phyloP scores from a whole-genome alignment of 2,113 vertebrate species.

The Myiozetetes cayanensis region DNA sequence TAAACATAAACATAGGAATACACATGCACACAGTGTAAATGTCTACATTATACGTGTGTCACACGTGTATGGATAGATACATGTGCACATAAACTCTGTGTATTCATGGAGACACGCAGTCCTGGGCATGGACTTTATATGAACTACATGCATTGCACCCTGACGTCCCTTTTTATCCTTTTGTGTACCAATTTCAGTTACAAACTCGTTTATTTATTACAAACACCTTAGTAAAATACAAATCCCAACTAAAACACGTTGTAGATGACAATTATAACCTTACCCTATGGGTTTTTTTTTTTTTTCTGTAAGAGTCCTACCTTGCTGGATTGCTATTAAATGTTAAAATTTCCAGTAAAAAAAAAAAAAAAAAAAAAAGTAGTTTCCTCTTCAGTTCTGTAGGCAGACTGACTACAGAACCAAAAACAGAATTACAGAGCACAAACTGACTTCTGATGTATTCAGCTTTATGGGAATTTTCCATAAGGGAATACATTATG shows the following conservation, averaged over 20 bases:
- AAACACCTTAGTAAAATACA: neutral
- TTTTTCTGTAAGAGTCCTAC: neutral
- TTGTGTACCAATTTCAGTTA: neutral
- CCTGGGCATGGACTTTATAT: neutral
- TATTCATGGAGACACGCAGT: neutral
- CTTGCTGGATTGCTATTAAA: neutral
- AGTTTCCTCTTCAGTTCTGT: neutral
- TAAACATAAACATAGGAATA: neutral
- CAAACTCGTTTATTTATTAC: neutral
- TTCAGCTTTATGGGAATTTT: neutral
- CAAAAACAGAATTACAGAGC: neutral
- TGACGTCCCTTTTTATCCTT: neutral
- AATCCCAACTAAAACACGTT: neutral
- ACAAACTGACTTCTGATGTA: neutral
- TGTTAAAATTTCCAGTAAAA: neutral
- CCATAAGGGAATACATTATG: conserved; percentile 33
- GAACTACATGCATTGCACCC: neutral
- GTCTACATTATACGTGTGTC: accelerated
- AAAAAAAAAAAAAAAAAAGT: neutral
- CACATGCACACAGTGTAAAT: neutral
- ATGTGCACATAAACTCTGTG: neutral
- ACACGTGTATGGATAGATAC: accelerated
- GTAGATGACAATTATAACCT: neutral
- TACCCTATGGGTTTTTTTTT: neutral
- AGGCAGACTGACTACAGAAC: neutral